Evolutionary conservation across 2,797 vertebrate species (phyloP), one percentile per base, ranked within the genome.

Genomic region (Agapornis canus): DNA sequence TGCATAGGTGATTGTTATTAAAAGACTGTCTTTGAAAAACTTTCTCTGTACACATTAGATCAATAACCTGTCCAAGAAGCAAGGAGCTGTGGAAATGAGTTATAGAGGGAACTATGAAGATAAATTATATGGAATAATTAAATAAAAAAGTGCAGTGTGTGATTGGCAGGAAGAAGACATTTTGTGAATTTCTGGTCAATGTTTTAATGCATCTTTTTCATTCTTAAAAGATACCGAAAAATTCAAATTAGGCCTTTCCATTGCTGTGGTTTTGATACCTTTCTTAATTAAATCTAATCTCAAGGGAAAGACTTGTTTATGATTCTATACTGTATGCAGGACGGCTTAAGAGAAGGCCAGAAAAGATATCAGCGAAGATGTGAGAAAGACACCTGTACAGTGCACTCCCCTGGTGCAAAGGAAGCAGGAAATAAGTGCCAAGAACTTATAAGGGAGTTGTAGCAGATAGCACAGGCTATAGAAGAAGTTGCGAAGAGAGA

Each of bases 11-110:
- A 86, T 94, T 90, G 88, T 91, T 88, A 86, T 84, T 90, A 97
- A 91, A 94, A 95, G 84, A 84, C 32, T 63, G 42, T 60, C 65
- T 96, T 93, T 64, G 64, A 79, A 95, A 95, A 88, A 72, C 20
- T 37, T 82, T 40, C 47, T 86, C 64, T 94, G 73, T 70, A 84
- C 86, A 87, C 13, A 18, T 73, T 56, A 86, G 95, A 92, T 97
- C 94, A 96, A 96, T 96, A 96, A 92, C n/a, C 75, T 91, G 77
- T 94, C 91, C 68, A 83, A 82, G 95, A 94, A 73, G 83, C 95
- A 94, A 78, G 66, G 37, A 92, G 63, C 80, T 94, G 92, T 94
- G 95, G 92, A 96, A 96, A 92, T 94, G 91, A 96, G 71, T 82
- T 95, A 90, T 66, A 84, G 93, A 85, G 43, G 37, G 68, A 92